Evolutionary conservation across 2,113 vertebrate species (phyloP).

Genomic region (Bambusicola thoracicus): DNA sequence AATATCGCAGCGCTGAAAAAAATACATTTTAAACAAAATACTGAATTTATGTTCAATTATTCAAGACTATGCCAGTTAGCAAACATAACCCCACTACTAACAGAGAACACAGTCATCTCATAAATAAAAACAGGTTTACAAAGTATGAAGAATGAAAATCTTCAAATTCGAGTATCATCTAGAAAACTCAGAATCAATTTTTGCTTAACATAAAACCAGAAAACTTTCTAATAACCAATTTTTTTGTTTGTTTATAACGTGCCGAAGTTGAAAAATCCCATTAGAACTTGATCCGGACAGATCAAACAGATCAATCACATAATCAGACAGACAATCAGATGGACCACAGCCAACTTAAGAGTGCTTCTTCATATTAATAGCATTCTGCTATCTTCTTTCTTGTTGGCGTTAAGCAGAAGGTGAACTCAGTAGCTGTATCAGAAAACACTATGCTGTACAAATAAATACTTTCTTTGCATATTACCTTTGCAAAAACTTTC

Average conservation of each 20-base stretch:
- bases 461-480: not conserved
- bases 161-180: conserved; percentile 4
- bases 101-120: not conserved
- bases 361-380: not conserved
- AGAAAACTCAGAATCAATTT: conserved; percentile 6
- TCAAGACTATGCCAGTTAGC: not conserved
- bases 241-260: not conserved
- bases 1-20: conserved; percentile 93
- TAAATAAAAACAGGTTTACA: conserved; percentile 12
- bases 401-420: not conserved
- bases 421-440: not conserved
- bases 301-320: too few species aligned
- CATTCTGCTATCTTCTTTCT: not conserved
- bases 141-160: conserved; percentile 32
- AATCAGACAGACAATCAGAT: not conserved
- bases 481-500: conserved; percentile 99
- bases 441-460: not conserved
- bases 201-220: not conserved
- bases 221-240: not conserved
- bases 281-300: not conserved
- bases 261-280: not conserved
- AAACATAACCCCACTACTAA: not conserved
- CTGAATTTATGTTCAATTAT: not conserved
- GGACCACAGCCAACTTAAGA: not conserved
- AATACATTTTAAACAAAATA: conserved; percentile 13